Percentiles rank a stretch among this genome's conserved stretches.
phyloP scores from a whole-genome alignment of 2,797 vertebrate genomes.

The Melopsittacus undulatus region DNA sequence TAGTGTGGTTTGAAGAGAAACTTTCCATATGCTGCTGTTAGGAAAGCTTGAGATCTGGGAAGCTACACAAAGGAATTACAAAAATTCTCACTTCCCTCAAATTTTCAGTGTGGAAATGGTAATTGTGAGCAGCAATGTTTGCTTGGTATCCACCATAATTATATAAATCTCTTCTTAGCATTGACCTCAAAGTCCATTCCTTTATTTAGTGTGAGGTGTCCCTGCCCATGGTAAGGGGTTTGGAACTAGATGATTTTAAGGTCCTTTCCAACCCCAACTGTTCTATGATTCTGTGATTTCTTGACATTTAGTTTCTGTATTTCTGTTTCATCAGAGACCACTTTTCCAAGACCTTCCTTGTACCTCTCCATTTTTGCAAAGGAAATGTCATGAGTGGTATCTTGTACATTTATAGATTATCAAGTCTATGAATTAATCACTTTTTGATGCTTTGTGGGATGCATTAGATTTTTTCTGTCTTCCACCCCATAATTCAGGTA shows the following conservation, averaged over 20 bases:
- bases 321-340: neutral
- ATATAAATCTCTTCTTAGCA: neutral
- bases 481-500: neutral
- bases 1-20: neutral
- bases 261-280: neutral
- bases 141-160: neutral
- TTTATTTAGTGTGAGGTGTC: neutral
- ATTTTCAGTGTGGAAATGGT: neutral
- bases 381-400: neutral
- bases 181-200: neutral
- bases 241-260: neutral
- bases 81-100: neutral
- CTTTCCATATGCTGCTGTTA: neutral
- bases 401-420: neutral
- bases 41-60: neutral
- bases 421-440: neutral
- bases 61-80: neutral
- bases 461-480: neutral
- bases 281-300: neutral
- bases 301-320: neutral
- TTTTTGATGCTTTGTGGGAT: neutral
- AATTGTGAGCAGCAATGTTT: neutral
- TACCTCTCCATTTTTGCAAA: neutral
- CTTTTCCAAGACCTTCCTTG: neutral
- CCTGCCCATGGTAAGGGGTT: neutral